Evolutionary conservation across 2,888 invertebrate species (phyloP).

Genomic region (Phymatocera aterrima): DNA sequence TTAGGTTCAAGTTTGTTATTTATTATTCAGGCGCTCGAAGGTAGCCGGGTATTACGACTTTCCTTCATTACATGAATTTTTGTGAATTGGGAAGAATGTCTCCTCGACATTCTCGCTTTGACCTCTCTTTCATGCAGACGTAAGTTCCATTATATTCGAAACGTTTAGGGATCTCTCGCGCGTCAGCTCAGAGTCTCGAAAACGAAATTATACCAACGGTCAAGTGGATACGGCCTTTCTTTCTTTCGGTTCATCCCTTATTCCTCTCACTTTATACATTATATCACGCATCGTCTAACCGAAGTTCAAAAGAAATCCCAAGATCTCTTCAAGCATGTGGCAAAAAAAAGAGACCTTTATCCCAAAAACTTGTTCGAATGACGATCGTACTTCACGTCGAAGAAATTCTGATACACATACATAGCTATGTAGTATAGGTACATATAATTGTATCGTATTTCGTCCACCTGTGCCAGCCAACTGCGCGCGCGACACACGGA

Average conservation of each 20-base stretch:
- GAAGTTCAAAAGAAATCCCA: constrained; percentile 22
- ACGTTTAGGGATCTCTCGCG: background rate
- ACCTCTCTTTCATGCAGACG: background rate
- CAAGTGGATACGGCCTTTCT: constrained; percentile 35
- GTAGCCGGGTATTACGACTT: too few relatives aligned
- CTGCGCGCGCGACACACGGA: too few relatives aligned
- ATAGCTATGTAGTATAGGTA: too few relatives aligned
- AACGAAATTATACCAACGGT: constrained; percentile 35
- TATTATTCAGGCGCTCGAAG: background rate
- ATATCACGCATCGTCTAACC: constrained; percentile 12
- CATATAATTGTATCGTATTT: too few relatives aligned
- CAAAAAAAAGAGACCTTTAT: background rate
- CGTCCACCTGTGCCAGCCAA: too few relatives aligned
- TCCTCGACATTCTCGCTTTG: background rate
- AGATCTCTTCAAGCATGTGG: constrained; percentile 24
- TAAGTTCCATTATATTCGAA: constrained; percentile 2
- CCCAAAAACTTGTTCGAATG: background rate
- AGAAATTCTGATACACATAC: too few relatives aligned
- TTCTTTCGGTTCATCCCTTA: background rate
- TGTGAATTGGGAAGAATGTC: too few relatives aligned
- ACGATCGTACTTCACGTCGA: too few relatives aligned
- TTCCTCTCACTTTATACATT: background rate
- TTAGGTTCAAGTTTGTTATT: background rate
- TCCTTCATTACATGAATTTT: too few relatives aligned
- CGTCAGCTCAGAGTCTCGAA: constrained; percentile 8